These are phyloP conservation scores for Gobio gobio DNA, from an alignment of 2,113 vertebrate genomes.

Conservation along the genomic window DNA sequence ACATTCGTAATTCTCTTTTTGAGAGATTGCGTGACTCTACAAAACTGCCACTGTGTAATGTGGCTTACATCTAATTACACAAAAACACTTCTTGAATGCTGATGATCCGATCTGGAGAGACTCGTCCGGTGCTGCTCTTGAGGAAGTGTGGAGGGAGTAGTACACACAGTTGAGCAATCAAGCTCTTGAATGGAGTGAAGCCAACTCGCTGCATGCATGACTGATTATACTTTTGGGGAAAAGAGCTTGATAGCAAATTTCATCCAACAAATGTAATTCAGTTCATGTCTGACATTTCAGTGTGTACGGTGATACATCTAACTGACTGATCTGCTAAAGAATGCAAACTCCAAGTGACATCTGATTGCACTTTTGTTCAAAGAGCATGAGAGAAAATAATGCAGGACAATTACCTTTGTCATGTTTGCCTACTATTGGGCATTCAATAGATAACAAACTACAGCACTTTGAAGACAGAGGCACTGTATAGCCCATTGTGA, in stretches of 20 bases:
- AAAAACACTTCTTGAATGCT: constrained; percentile 5
- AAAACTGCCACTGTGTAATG: background rate
- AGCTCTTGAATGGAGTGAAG: constrained; percentile 2
- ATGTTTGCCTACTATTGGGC: constrained; percentile 56
- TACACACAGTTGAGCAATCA: constrained; percentile 28
- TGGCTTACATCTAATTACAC: background rate
- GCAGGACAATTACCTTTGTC: constrained; percentile 58
- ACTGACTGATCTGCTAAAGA: background rate
- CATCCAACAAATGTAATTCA: constrained; percentile 20
- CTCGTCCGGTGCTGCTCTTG: background rate
- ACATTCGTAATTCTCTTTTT: too few species aligned
- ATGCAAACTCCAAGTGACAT: constrained; percentile 9
- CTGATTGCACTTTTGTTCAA: constrained; percentile 51
- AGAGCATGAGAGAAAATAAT: constrained; percentile 42
- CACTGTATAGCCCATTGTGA: constrained; percentile 44
- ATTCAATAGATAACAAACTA: constrained; percentile 58
- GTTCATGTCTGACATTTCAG: background rate
- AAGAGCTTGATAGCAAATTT: background rate
- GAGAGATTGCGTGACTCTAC: background rate
- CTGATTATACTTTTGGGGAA: constrained; percentile 5
- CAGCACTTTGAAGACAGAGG: constrained; percentile 50
- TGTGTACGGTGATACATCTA: background rate
- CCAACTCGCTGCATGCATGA: constrained; percentile 11
- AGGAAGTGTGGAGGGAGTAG: background rate
- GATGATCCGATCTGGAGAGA: constrained; percentile 7